These are phyloP conservation scores for Venustoraphidia nigricollis DNA, from an alignment of 2,888 invertebrate species.

Conservation along the genomic window DNA sequence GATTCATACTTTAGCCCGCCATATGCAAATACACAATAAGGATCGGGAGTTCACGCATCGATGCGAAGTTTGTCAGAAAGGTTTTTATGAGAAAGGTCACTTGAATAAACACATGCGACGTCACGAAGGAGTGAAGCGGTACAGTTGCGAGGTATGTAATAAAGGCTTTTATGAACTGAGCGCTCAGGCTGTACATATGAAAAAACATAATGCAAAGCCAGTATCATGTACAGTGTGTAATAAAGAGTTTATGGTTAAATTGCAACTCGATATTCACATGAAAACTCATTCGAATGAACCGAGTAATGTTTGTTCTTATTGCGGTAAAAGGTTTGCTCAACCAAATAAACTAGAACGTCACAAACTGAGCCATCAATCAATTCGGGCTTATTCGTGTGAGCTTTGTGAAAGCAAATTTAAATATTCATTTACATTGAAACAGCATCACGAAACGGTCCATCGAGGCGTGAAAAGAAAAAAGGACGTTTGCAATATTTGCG, in stretches of 20 bases:
- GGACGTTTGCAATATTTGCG: conserved; percentile 1
- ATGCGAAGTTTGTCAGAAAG: conserved; percentile 29
- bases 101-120: conserved; percentile 30
- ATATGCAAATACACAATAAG: conserved; percentile 1
- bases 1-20: conserved; percentile 1
- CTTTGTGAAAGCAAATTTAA: not conserved
- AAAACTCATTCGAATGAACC: not conserved
- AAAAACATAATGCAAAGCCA: not conserved
- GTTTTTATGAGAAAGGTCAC: conserved; percentile 32
- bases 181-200: not conserved
- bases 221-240: not conserved
- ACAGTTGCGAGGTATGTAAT: not conserved
- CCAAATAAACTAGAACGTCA: not conserved
- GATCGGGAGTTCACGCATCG: conserved; percentile 17
- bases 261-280: not conserved
- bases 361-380: not conserved
- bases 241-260: not conserved
- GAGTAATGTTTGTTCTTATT: not conserved
- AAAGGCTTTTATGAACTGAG: not conserved
- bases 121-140: conserved; percentile 17
- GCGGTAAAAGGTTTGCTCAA: not conserved
- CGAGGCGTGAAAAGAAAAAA: not conserved
- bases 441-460: not conserved
- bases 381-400: not conserved
- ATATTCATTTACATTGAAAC: not conserved